Evolutionary conservation across 2,797 vertebrate genomes (phyloP).

Genomic region (Okamejei kenojei): DNA sequence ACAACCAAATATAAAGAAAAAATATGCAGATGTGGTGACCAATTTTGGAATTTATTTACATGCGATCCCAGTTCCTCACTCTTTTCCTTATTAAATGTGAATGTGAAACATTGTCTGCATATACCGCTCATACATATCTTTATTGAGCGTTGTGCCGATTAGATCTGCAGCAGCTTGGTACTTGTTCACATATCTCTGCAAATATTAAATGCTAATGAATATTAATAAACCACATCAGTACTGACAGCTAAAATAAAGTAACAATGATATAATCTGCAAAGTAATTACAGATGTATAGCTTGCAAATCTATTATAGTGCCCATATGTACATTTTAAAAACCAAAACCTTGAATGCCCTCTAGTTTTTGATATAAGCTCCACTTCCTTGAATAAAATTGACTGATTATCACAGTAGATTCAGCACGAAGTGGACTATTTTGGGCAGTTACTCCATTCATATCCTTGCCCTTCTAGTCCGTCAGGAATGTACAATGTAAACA

Average conservation of each 20-base stretch:
- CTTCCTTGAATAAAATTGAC: background rate
- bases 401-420: background rate
- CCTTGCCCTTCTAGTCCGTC: background rate
- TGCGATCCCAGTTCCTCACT: background rate
- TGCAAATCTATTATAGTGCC: background rate
- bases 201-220: constrained; percentile 6
- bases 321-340: background rate
- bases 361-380: background rate
- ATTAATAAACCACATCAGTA: background rate
- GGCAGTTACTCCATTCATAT: background rate
- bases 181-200: background rate
- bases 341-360: background rate
- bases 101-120: background rate
- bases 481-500: background rate
- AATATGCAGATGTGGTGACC: background rate
- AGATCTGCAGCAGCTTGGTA: background rate
- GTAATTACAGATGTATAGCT: background rate
- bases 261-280: background rate
- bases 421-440: background rate
- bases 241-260: background rate
- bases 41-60: background rate
- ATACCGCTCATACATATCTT: background rate
- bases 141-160: background rate
- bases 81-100: background rate
- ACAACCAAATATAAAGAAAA: background rate